Conservation (phyloP, 2,113 vertebrate genomes). For the Notothenia rossii region DNA sequence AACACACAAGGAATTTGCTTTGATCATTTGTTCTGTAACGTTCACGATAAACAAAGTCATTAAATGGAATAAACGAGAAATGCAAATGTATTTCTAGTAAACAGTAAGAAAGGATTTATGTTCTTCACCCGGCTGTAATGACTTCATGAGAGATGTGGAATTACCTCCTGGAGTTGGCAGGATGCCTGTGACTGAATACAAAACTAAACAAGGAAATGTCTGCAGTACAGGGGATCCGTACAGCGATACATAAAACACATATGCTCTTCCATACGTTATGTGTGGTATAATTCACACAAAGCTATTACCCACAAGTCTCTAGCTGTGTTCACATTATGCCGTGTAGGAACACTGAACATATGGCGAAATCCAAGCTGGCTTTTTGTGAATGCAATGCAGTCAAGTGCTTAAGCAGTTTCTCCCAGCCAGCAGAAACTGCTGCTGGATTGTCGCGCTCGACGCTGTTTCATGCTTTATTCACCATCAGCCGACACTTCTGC, state of each 20-base stretch:
- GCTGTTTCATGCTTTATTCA: slow-evolving; percentile 37
- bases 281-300: slow-evolving; percentile 7
- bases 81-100: not conserved
- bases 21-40: not conserved
- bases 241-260: not conserved
- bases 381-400: slow-evolving; percentile 20
- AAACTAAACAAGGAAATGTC: slow-evolving; percentile 12
- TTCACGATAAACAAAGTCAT: too few relatives aligned
- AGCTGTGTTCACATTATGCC: slow-evolving; percentile 8
- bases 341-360: slow-evolving; percentile 10
- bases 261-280: not conserved
- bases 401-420: slow-evolving; percentile 4
- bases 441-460: slow-evolving; percentile 4
- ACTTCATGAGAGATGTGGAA: not conserved
- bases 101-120: not conserved
- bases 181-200: not conserved
- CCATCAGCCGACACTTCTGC: slow-evolving; percentile 9
- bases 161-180: not conserved
- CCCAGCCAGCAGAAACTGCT: slow-evolving; percentile 3
- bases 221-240: not conserved
- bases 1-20: not conserved
- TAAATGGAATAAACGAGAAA: not conserved
- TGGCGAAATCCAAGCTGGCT: slow-evolving; percentile 4
- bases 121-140: not conserved
- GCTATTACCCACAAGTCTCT: not conserved